A percentile compares a stretch with the other conserved stretches of the same genome.
phyloP scores from a whole-genome alignment of 2,888 invertebrate species.

The Tenthredo livida region DNA sequence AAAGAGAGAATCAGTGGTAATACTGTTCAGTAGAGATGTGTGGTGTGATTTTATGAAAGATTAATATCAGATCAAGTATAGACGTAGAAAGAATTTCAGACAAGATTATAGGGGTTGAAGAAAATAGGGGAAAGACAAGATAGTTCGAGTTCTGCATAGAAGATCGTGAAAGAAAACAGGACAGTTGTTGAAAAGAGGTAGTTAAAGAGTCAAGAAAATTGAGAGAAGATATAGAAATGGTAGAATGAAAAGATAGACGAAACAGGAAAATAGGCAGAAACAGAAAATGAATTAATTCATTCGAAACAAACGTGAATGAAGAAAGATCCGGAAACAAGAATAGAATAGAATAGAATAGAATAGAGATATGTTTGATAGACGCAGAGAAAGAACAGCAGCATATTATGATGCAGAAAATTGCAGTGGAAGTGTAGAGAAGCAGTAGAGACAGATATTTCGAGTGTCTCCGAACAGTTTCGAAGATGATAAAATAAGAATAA shows the following conservation, averaged over 20 bases:
- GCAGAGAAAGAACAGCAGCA: not conserved
- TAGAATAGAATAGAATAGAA: not conserved
- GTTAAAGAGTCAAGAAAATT: not conserved
- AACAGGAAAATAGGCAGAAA: slow-evolving; percentile 53
- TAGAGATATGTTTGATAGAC: no score
- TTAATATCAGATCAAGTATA: slow-evolving; percentile 25
- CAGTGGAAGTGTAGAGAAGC: not conserved
- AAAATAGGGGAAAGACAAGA: slow-evolving; percentile 45
- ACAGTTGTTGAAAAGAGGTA: slow-evolving; percentile 43
- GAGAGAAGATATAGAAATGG: slow-evolving; percentile 39
- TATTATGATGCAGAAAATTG: not conserved
- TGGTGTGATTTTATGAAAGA: not conserved
- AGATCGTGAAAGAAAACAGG: slow-evolving; percentile 42
- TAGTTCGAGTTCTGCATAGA: slow-evolving; percentile 45
- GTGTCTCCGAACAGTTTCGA: not conserved
- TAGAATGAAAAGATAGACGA: slow-evolving; percentile 43
- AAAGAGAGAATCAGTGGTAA: slow-evolving; percentile 24
- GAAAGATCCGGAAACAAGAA: slow-evolving; percentile 17
- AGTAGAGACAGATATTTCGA: not conserved
- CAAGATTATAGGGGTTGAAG: slow-evolving; percentile 31
- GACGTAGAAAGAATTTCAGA: slow-evolving; percentile 20
- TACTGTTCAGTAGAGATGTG: slow-evolving; percentile 48
- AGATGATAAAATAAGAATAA: not conserved
- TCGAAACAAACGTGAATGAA: slow-evolving; percentile 45
- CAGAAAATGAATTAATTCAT: slow-evolving; percentile 53